phyloP scores from a whole-genome alignment of 1,140 invertebrate species.

The Paraescarpia echinospica region DNA sequence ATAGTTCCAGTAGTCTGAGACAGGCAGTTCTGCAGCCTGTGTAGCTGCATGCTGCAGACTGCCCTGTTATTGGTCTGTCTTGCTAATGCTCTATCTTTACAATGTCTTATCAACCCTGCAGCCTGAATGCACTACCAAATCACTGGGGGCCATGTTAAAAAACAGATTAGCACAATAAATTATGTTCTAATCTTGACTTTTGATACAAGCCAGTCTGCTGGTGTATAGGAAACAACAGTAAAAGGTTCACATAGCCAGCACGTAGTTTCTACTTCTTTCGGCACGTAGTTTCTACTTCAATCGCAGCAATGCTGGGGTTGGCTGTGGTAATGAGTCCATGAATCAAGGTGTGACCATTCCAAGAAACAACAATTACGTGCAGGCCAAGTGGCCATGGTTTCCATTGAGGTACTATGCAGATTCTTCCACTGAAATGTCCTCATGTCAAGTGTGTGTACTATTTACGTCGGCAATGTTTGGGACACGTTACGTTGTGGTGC shows the following conservation, averaged over 20 bases:
- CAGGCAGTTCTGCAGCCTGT: neutral
- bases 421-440: neutral
- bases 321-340: neutral
- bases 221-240: neutral
- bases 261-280: neutral
- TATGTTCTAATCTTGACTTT: neutral
- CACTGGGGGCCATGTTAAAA: neutral
- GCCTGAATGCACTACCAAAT: neutral
- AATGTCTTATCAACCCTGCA: neutral
- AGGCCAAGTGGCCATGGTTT: neutral
- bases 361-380: neutral
- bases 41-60: neutral
- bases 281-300: neutral
- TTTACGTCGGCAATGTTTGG: neutral
- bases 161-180: slow-evolving; percentile 1
- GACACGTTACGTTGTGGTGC: neutral
- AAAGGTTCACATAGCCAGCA: neutral
- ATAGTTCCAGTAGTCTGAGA: no score
- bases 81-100: neutral
- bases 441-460: neutral
- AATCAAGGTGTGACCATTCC: neutral
- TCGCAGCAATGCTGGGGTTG: neutral
- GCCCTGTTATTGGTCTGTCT: neutral
- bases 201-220: neutral
- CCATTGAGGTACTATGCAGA: neutral